A percentile compares a stretch with the other conserved stretches of the same genome.
These are phyloP conservation scores for Sus scrofa DNA, from an alignment of 2,113 vertebrate species.

Conservation along the genomic window T2T-Sscrofa CM000812.6:100420501-100421000, in stretches of 20 bases:
- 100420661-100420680: neutral
- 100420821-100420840: neutral
- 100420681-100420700: neutral
- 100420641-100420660: neutral
- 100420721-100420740: neutral
- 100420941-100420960: neutral
- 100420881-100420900: rapidly evolving
- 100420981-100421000: neutral
- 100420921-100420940: too few relatives aligned
- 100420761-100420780: neutral
- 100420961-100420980: neutral
- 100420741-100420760: neutral
- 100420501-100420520: too few relatives aligned
- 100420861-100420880: rapidly evolving
- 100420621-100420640: too few relatives aligned
- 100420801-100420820: neutral
- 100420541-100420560: too few relatives aligned
- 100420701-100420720: neutral
- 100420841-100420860: neutral
- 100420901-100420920: neutral
- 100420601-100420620: too few relatives aligned
- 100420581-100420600: too few relatives aligned
- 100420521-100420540: too few relatives aligned
- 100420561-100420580: too few relatives aligned
- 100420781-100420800: neutral